These are phyloP conservation scores for Dipus sagitta DNA, from an alignment of 2,797 vertebrate species.

Conservation along the genomic window DNA sequence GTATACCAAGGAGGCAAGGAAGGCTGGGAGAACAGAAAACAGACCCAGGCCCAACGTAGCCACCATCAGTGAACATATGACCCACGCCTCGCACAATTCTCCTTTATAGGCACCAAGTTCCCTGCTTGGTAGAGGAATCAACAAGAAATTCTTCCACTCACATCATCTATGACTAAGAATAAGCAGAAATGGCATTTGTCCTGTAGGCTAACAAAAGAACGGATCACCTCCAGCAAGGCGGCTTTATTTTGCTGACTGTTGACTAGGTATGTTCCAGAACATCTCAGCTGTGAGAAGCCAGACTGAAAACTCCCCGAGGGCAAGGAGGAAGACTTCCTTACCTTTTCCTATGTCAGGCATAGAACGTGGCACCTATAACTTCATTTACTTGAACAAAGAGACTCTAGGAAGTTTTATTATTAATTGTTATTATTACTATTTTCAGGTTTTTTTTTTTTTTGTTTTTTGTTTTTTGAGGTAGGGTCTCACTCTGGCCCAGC, in stretches of 20 bases:
- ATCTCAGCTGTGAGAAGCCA: not conserved
- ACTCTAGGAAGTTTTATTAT: not conserved
- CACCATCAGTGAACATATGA: not conserved
- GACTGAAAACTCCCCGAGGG: not conserved
- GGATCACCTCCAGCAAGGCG: not conserved
- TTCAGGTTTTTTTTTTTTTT: no score
- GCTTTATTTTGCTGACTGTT: not conserved
- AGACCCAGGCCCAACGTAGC: not conserved
- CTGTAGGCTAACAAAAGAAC: not conserved
- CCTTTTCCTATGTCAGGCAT: not conserved
- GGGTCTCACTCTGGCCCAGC: no score
- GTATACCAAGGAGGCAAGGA: not conserved
- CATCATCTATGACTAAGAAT: not conserved
- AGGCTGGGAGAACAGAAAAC: not conserved
- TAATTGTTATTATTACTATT: no score
- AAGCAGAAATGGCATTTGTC: not conserved
- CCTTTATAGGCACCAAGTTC: not conserved
- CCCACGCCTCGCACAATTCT: not conserved
- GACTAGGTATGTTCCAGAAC: not conserved
- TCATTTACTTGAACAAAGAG: not conserved
- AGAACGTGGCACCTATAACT: not conserved
- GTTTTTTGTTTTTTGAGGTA: no score
- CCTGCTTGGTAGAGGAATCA: not conserved
- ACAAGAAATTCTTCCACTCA: not conserved
- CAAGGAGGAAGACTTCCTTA: not conserved